A percentile compares a stretch with the other conserved stretches of the same genome.
Conservation (phyloP, 2,797 vertebrate species). For the Aplochiton taeniatus region DNA sequence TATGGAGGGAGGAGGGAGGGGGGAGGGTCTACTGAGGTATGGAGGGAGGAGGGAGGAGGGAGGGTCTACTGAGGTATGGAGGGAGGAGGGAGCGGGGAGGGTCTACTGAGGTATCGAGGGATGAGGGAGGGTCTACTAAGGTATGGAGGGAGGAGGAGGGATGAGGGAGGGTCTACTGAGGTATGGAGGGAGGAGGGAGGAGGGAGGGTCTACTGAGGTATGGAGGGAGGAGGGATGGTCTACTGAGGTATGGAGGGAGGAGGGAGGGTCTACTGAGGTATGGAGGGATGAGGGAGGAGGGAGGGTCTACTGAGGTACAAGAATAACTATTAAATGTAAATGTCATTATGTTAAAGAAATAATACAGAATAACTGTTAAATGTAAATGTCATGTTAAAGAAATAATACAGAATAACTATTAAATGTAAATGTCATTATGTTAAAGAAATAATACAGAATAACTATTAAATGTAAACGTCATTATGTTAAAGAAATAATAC, state of each 20-base stretch:
- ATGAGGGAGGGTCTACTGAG: neutral
- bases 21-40: constrained; percentile 81
- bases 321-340: too few relatives aligned
- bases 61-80: too few relatives aligned
- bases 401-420: too few relatives aligned
- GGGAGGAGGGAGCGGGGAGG: neutral
- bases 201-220: constrained; percentile 83
- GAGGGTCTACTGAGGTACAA: too few relatives aligned
- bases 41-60: neutral
- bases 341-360: too few relatives aligned
- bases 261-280: neutral
- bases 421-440: too few relatives aligned
- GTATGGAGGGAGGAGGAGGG: neutral
- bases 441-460: too few relatives aligned
- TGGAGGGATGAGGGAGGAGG: neutral
- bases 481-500: too few relatives aligned
- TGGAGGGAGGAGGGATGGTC: neutral
- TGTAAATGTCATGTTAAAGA: too few relatives aligned
- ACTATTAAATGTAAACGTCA: too few relatives aligned
- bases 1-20: constrained; percentile 81
- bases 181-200: constrained; percentile 46
- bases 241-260: neutral
- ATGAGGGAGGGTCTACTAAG: neutral
- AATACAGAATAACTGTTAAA: too few relatives aligned
- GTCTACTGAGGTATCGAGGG: too few relatives aligned